Percentiles rank a stretch among this genome's conserved stretches.
These are phyloP conservation scores for Celastrina argiolus DNA, from an alignment of 2,888 invertebrate genomes.

Conservation along the genomic window DNA sequence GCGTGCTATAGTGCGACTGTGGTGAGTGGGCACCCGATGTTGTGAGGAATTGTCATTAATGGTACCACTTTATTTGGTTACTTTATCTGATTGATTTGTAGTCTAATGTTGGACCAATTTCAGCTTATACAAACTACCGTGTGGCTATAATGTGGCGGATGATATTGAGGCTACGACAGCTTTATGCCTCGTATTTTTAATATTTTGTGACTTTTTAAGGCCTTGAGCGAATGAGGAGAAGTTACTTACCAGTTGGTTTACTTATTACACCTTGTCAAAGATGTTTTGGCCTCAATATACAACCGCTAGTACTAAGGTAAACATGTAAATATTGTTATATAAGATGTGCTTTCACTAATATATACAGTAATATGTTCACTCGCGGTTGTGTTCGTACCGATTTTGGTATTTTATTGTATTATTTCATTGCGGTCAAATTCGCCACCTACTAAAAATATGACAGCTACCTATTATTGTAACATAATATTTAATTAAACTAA, in stretches of 20 bases:
- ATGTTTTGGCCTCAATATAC: background rate
- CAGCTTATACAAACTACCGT: slow-evolving; percentile 26
- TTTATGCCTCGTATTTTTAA: background rate
- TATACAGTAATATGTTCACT: slow-evolving; percentile 56
- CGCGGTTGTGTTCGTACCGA: slow-evolving; percentile 58
- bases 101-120: slow-evolving; percentile 30
- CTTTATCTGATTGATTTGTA: background rate
- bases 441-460: background rate
- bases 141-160: background rate
- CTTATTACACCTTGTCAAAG: background rate
- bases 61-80: slow-evolving; percentile 17
- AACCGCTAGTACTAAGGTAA: background rate
- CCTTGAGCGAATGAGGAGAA: background rate
- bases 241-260: background rate
- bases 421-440: slow-evolving; percentile 14
- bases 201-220: background rate
- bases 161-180: background rate
- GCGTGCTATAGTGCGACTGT: slow-evolving; percentile 3
- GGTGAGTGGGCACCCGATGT: background rate
- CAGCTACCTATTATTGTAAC: background rate
- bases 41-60: slow-evolving; percentile 13
- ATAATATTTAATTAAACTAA: no score
- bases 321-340: slow-evolving; percentile 25
- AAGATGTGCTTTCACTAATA: slow-evolving; percentile 28
- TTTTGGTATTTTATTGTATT: slow-evolving; percentile 26